These are phyloP conservation scores for Cassiopea xamachana DNA, from an alignment of 30 jellyfish, hydroid and myxozoan species.

Conservation along the genomic window DNA sequence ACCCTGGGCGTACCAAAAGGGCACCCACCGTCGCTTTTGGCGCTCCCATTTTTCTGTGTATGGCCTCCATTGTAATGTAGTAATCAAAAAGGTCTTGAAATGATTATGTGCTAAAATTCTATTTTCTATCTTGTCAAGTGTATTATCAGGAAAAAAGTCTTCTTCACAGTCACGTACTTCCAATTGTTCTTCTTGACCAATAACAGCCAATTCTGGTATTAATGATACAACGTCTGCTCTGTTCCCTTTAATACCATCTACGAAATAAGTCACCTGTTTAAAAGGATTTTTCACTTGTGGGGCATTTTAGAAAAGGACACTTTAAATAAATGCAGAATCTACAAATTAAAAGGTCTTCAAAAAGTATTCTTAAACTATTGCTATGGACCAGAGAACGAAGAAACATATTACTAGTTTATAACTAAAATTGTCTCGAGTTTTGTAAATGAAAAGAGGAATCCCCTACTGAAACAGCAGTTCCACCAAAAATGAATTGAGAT, in stretches of 20 bases:
- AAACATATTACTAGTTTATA: too few relatives aligned
- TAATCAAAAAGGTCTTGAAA: not conserved
- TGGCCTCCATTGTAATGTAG: slow-evolving; percentile 26
- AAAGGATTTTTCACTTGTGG: too few relatives aligned
- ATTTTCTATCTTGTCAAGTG: not conserved
- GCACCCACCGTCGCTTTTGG: not conserved
- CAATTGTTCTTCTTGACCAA: not conserved
- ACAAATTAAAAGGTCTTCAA: too few relatives aligned
- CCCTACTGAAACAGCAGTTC: too few relatives aligned
- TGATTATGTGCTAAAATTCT: not conserved
- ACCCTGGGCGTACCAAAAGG: not conserved
- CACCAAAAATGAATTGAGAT: too few relatives aligned
- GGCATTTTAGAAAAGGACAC: too few relatives aligned
- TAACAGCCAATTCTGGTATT: not conserved
- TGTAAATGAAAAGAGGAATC: too few relatives aligned
- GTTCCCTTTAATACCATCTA: not conserved
- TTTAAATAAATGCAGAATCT: too few relatives aligned
- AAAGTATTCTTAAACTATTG: too few relatives aligned
- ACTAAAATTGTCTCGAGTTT: too few relatives aligned
- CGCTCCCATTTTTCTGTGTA: slow-evolving; percentile 5
- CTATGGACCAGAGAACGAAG: too few relatives aligned
- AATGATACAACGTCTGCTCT: not conserved
- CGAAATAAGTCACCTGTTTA: not conserved
- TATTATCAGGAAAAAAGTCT: not conserved
- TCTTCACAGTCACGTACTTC: not conserved